These are phyloP conservation scores for Lasioglossum zephyrum DNA, from an alignment of 2,888 invertebrate species.

Conservation along the genomic window DNA sequence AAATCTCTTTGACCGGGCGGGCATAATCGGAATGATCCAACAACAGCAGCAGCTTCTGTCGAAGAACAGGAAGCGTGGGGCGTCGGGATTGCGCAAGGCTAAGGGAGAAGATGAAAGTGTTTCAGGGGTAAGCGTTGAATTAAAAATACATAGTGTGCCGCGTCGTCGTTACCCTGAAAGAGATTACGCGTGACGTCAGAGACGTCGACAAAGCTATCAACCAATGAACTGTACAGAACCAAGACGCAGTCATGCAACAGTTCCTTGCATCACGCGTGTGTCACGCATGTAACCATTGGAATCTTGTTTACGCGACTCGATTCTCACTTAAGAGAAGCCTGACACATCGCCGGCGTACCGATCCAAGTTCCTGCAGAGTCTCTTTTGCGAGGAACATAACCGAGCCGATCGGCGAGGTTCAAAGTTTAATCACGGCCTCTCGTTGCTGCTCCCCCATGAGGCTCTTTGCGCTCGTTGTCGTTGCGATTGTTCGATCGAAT, in stretches of 20 bases:
- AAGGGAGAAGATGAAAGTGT: conserved; percentile 37
- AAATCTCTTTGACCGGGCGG: background rate
- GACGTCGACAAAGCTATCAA: conserved; percentile 65
- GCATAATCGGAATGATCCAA: conserved; percentile 11
- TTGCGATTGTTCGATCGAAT: background rate
- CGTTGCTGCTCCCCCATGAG: background rate
- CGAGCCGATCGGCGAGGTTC: background rate
- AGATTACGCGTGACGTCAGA: conserved; percentile 67
- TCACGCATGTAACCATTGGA: conserved; percentile 35
- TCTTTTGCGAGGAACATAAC: background rate
- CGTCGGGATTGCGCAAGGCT: conserved; percentile 16
- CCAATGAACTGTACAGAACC: conserved; percentile 50
- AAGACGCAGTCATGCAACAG: conserved; percentile 60
- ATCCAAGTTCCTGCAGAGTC: background rate
- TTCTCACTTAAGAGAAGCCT: background rate
- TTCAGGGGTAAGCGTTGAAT: conserved; percentile 51
- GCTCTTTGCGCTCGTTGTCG: background rate
- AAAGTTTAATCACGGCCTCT: conserved; percentile 17
- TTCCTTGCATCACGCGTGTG: conserved; percentile 43
- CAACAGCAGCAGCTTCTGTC: background rate
- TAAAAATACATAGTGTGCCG: conserved; percentile 66
- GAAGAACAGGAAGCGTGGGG: conserved; percentile 46
- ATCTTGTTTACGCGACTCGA: conserved; percentile 45
- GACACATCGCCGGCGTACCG: too few species aligned
- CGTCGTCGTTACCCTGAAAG: conserved; percentile 50